Evolutionary conservation across 1,140 invertebrate species (phyloP), one percentile per base, ranked within the genome.

Genomic region (Penaeus indicus): DNA sequence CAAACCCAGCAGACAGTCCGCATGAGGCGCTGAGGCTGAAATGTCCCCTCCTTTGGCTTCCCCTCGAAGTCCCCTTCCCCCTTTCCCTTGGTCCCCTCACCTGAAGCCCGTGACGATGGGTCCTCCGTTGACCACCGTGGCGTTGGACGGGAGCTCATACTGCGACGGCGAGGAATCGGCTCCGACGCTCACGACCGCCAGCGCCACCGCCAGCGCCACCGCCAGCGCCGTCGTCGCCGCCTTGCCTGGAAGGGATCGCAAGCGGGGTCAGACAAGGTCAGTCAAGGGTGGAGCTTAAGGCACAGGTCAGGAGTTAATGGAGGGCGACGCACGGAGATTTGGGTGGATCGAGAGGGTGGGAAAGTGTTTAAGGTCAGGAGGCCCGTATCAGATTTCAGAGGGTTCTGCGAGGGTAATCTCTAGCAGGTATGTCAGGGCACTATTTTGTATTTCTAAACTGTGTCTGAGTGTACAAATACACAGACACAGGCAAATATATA

Each of bases 21-120:
- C 54, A 54, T 13, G 11, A 16, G 8, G 11, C 8, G 8, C 47
- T 54, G 47, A 54, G 16, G 54, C 5, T 54, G 11, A 54, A 54
- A 54, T 11, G 11, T 13, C 54, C 0, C 10, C 27, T 32, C 27
- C 22, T n/a, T 10, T 2, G 5, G 19, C 47, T 67, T 69, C 82
- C 27, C 42, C 16, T 42, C 54, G 16, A 7, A 13, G 22, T 25
- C 78, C 61, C 77, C 38, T 19, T 7, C 10, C 77, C 16, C 16
- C 32, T 0, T 1, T 2, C 38, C 25, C n/a, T 19, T 21, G n/a
- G 18, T 2, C 21, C 18, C 61, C 90, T 83, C 25, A 91, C 90
- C 90, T 91, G 90, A 91, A 91, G 25, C 90, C 90, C n/a, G 90
- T 91, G 67, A 89, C 79, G 54, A 91, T 91, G 25, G 89, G 90